A percentile compares a stretch with the other conserved stretches of the same genome.
Conservation (phyloP, 30 jellyfish, hydroid and myxozoan genomes). For the Aurelia aurita region DNA sequence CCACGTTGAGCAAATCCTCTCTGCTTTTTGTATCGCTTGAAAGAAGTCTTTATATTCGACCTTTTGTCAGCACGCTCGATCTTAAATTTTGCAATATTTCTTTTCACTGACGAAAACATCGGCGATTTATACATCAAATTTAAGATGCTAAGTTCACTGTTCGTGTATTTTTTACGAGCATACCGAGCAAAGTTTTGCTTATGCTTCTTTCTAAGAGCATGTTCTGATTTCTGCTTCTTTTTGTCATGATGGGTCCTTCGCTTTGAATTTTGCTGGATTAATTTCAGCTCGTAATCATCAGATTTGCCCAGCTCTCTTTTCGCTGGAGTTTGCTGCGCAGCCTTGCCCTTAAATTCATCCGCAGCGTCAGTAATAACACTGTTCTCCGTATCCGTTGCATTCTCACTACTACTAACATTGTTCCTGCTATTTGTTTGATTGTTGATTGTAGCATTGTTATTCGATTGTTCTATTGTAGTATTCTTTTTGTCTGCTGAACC, state of each 20-base stretch:
- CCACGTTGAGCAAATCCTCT: slow-evolving; percentile 20
- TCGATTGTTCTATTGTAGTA: neutral
- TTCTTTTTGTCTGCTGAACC: neutral
- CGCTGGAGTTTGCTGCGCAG: neutral
- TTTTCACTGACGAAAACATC: slow-evolving; percentile 21
- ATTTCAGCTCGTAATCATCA: neutral
- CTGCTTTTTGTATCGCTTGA: slow-evolving; percentile 37
- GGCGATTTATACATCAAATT: slow-evolving; percentile 64
- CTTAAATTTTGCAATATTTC: slow-evolving; percentile 10
- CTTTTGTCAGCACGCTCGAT: slow-evolving; percentile 12
- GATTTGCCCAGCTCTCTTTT: slow-evolving; percentile 2
- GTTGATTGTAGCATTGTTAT: neutral
- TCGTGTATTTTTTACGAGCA: slow-evolving; percentile 12
- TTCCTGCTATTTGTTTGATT: neutral
- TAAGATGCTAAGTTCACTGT: slow-evolving; percentile 28
- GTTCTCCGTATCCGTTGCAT: neutral
- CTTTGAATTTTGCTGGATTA: neutral
- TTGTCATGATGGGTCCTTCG: neutral
- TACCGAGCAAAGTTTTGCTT: neutral
- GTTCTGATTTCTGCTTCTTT: neutral
- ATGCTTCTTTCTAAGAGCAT: neutral
- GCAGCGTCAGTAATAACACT: slow-evolving; percentile 3
- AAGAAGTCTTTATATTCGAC: slow-evolving; percentile 27
- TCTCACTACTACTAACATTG: neutral
- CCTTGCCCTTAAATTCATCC: slow-evolving; percentile 13